Evolutionary conservation across 1,140 invertebrate genomes (phyloP).

Genomic region (Dysdera silvatica): DNA sequence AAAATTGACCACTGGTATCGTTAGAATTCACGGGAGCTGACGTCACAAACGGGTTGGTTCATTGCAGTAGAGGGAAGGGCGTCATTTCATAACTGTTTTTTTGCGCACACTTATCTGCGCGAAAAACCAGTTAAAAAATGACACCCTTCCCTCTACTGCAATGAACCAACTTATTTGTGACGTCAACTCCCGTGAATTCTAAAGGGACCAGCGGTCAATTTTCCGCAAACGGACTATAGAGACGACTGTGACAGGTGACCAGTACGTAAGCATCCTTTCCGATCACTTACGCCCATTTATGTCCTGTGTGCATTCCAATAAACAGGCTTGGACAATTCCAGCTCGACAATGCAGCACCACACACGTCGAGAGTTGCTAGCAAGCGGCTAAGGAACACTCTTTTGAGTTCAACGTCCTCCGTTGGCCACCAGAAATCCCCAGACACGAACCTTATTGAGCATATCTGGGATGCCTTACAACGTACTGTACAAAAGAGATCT

Average conservation of each 20-base stretch:
- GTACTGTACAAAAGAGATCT: slow-evolving; percentile 1
- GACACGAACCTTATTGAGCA: neutral
- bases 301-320: neutral
- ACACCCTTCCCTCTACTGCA: no score
- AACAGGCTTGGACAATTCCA: neutral
- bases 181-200: no score
- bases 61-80: no score
- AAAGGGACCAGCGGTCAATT: no score
- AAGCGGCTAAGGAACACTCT: neutral
- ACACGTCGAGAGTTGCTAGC: neutral
- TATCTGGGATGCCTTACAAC: neutral
- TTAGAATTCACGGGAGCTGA: no score
- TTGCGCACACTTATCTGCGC: no score
- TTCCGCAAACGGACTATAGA: no score
- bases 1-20: no score
- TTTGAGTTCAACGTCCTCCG: neutral
- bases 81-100: no score
- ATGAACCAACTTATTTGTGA: no score
- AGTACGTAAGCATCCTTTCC: neutral
- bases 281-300: neutral
- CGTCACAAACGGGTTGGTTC: no score
- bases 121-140: no score
- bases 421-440: neutral
- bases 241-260: neutral
- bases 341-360: neutral